Percentiles rank a stretch among this genome's conserved stretches.
Evolutionary conservation across 2,113 vertebrate species (phyloP).

Genomic region (Ondatra zibethicus): DNA sequence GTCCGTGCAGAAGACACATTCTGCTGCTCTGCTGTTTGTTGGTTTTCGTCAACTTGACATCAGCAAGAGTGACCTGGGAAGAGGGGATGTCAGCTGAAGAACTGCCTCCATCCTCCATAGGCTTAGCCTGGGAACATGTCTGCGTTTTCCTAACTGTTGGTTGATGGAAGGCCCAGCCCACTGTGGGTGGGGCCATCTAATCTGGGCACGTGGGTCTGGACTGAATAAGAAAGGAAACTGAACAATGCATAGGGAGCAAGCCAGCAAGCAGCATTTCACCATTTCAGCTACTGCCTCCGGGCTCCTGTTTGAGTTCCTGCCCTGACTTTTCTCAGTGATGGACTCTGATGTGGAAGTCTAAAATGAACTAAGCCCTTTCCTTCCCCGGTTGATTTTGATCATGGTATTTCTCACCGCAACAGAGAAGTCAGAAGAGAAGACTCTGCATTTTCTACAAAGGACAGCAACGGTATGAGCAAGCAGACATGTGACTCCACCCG

Average conservation of each 20-base stretch:
- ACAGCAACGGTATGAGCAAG: not conserved
- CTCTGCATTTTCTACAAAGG: not conserved
- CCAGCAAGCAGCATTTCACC: not conserved
- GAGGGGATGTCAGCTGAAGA: not conserved
- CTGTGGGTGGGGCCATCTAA: not conserved
- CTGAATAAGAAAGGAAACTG: not conserved
- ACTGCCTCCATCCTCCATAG: not conserved
- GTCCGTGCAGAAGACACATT: not conserved
- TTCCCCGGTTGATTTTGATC: not conserved
- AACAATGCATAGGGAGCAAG: not conserved
- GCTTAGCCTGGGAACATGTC: not conserved
- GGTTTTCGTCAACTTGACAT: not conserved
- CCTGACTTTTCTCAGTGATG: not conserved
- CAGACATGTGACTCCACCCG: not conserved
- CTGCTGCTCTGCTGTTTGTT: not conserved
- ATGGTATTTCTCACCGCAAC: not conserved
- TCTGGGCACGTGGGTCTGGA: not conserved
- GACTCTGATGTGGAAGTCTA: not conserved
- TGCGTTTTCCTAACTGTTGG: not conserved
- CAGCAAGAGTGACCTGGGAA: not conserved
- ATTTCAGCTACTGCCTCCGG: not conserved
- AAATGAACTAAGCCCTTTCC: not conserved
- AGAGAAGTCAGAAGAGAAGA: not conserved
- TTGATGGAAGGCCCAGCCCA: not conserved
- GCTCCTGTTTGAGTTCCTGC: not conserved